Base-by-base conservation (phyloP, 2,113 vertebrate genomes). In the Alouatta palliata region DNA sequence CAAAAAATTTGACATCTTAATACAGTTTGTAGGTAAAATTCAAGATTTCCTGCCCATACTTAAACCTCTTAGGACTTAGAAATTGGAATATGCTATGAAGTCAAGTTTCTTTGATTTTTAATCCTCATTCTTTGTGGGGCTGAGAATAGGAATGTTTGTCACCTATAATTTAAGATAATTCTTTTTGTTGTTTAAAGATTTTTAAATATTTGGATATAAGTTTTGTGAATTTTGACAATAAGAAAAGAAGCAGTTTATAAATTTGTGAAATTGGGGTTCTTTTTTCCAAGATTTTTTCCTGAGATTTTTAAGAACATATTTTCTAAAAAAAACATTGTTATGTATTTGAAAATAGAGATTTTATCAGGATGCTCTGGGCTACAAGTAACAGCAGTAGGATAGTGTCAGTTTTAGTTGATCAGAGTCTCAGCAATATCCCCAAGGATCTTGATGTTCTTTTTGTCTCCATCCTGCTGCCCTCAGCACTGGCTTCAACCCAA, bases 141-240 rank as follows among this genome's bases (percentile, higher is more conserved):
- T 89, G 6, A 45, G 20, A 32, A 6, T 47, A 40, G 32, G 45
- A 85, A 32, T 87, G 7, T 23, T 27, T 54, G 76, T 96, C 32
- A 82, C 40, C 80, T 45, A 32, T 81, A 92, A 61, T 3, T 90
- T 87, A 52, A 70, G 76, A n/a, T 95, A 27, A 79, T 71, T 81
- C 11, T 81, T 91, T 77, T 45, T 64, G n/a, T 85, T 49, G 43
- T 86, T 56, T 47, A 71, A 56, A 27, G 8, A 68, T 76, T 88
- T 92, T 70, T 37, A 87, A 93, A 58, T 75, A 58, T 49, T 92
- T 94, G 61, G n/a, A 49, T 75, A 73, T 84, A 77, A 14, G 6
- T 61, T 70, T 91, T 88, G 10, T 88, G 79, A 19, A 52, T 92
- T 95, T 87, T 95, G 43, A 82, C 23, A 30, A 49, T 91, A 58